Base-by-base conservation (phyloP, 2,113 vertebrate species). In the Eulemur rufifrons region DNA sequence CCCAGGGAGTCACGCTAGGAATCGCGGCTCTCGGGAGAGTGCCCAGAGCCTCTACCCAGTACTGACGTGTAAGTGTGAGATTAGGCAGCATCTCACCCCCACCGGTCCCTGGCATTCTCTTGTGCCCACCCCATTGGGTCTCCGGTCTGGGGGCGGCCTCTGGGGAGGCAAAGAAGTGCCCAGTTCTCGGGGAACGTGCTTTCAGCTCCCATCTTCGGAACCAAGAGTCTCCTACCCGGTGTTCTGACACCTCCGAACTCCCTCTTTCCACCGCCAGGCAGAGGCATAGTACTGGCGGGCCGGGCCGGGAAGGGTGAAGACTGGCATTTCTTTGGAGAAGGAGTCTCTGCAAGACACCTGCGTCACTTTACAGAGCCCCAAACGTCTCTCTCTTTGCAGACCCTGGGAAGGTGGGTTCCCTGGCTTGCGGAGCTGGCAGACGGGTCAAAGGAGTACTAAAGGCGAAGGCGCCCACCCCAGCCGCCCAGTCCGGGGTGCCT, bases 301-400 rank as follows among this genome's bases (percentile, higher is more conserved):
- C 8, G 59, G 25, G 32, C 80, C 8, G 59, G 25, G 32, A 32
- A 89, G 69, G 20, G 42, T n/a, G 39, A 80, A 78, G 68, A 32
- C 3, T 54, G 69, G 59, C 25, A n/a, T 95, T 96, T 86, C 71
- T 91, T 63, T 8, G 69, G 21, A 29, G 66, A 37, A 85, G 50
- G 39, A 69, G 85, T 91, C 95, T 93, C 77, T 6, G 29, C 73
- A 82, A 82, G 56, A 96, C 86, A 81, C 86, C 93, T 80, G 83
- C 56, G 10, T 74, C 92, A 23, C 83, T 86, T 32, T 73, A 64
- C 39, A 63, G n/a, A 85, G 37, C 34, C 59, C 64, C 64, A n/a
- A 66, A 80, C 3, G 29, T 39, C 61, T 68, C 29, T 63, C 37
- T 61, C 29, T 93, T 66, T 73, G 66, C 88, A 68, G 90, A 89